Base-by-base conservation (phyloP, 2,113 vertebrate species). In the Chamaetylas fuelleborni region DNA sequence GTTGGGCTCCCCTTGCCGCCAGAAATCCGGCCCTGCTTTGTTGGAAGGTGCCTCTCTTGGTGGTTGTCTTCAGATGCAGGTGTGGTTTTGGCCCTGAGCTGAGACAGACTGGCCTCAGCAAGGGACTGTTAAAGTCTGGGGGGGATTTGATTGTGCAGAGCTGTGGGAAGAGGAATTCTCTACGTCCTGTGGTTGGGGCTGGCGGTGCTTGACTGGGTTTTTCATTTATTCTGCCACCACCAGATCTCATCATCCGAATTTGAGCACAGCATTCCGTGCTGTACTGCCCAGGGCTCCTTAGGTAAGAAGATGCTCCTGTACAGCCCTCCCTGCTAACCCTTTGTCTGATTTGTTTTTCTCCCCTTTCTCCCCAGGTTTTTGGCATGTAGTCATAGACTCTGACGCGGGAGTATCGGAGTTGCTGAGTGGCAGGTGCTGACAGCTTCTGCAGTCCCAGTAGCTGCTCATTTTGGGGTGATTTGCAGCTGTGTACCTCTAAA, bases 341-440 rank as follows among this genome's bases (percentile, higher is more conserved):
- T 90, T 96, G 88, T 96, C 88, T 92, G 43, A 84, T 72, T 53
- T 74, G 67, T 81, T 54, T 93, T 36, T 89, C 62, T 78, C 56
- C 62, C 79, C 57, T 94, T 47, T 90, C 84, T 93, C 67, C 95
- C 74, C 92, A 98, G 98, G 96, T 95, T 94, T 96, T 89, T 92
- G 95, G 92, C 88, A 60, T 92, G 34, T 95, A 94, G 89, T 95
- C 71, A 81, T 87, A 97, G 96, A 88, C 70, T 93, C 81, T 92
- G 94, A 96, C 58, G 97, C 43, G 88, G 81, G 85, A 79, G 34
- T 94, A 67, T 96, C 77, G 97, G 92, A 94, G 61, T 54, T 29
- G 83, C 86, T 58, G 70, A 86, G 93, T 92, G 90, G 92, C 97
- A 96, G 96, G 96, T 97, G 97, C 96, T 98, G 97, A 97, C 90